A percentile compares a stretch with the other conserved stretches of the same genome.
Evolutionary conservation across 2,113 vertebrate species (phyloP).

Genomic region (Colossoma macropomum): DNA sequence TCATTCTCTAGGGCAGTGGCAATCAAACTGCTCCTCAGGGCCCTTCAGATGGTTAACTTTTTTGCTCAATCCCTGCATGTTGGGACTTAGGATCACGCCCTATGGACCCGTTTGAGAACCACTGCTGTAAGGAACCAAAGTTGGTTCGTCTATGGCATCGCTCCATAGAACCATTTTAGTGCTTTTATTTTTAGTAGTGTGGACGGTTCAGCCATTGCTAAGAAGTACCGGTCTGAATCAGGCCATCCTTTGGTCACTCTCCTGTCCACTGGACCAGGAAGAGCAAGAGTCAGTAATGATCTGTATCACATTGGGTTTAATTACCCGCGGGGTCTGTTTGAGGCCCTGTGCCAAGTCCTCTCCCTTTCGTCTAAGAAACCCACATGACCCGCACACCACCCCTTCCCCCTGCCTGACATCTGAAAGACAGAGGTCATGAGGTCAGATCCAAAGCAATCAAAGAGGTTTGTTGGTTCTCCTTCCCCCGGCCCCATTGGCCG

Average conservation of each 20-base stretch:
- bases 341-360: conserved; percentile 43
- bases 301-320: conserved; percentile 58
- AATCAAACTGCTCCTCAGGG: too few relatives aligned
- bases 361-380: conserved; percentile 54
- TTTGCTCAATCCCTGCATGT: too few relatives aligned
- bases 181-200: not conserved
- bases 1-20: too few relatives aligned
- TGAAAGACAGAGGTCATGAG: conserved; percentile 73
- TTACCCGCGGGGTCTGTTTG: conserved; percentile 47
- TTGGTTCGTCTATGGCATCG: not conserved
- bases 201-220: too few relatives aligned
- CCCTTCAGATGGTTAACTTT: too few relatives aligned
- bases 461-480: conserved; percentile 74
- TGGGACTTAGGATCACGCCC: too few relatives aligned
- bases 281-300: conserved; percentile 49
- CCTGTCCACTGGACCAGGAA: conserved; percentile 9
- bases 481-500: conserved; percentile 50
- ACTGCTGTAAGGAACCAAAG: not conserved
- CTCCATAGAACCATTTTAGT: not conserved
- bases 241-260: conserved; percentile 22
- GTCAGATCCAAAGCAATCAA: conserved; percentile 76
- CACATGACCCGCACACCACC: conserved; percentile 59
- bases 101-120: too few relatives aligned
- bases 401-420: conserved; percentile 65
- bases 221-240: conserved; percentile 33